Evolutionary conservation across 2,888 invertebrate genomes (phyloP).

Genomic region (Pandemis cinnamomeana): DNA sequence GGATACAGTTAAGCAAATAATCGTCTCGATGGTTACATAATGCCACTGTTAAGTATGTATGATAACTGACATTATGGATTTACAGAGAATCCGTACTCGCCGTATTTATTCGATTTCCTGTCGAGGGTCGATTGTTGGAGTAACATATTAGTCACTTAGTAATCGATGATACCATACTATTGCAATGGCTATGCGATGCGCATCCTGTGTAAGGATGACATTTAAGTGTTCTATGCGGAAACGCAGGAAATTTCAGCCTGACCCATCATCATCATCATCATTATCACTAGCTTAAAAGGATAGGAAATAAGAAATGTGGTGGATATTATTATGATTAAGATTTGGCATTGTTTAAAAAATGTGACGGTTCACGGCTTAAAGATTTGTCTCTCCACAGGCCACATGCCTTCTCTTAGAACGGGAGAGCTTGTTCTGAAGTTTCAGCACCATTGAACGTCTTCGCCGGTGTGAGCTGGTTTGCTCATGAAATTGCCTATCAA

Average conservation of each 20-base stretch:
- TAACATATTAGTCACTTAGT: background rate
- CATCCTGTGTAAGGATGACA: background rate
- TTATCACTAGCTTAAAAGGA: too few relatives aligned
- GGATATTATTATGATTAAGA: too few relatives aligned
- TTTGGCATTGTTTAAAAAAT: too few relatives aligned
- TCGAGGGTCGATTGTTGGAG: background rate
- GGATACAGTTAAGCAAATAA: constrained; percentile 27
- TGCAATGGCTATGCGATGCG: background rate
- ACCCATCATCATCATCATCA: background rate
- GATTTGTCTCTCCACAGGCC: too few relatives aligned
- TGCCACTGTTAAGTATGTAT: constrained; percentile 26
- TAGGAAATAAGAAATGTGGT: too few relatives aligned
- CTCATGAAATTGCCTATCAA: too few relatives aligned
- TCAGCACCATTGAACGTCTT: too few relatives aligned
- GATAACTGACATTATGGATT: constrained; percentile 1
- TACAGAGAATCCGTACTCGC: constrained; percentile 7
- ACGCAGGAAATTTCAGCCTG: background rate
- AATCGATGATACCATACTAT: background rate
- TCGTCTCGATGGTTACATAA: constrained; percentile 18
- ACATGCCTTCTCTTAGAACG: too few relatives aligned
- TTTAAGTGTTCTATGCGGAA: background rate
- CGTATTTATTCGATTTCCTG: constrained; percentile 1
- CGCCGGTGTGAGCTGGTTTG: too few relatives aligned
- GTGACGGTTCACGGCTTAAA: too few relatives aligned
- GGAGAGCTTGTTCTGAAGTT: too few relatives aligned